Evolutionary conservation across 2,113 vertebrate genomes (phyloP), one percentile per base, ranked within the genome.

Genomic region (Climacteris rufus): DNA sequence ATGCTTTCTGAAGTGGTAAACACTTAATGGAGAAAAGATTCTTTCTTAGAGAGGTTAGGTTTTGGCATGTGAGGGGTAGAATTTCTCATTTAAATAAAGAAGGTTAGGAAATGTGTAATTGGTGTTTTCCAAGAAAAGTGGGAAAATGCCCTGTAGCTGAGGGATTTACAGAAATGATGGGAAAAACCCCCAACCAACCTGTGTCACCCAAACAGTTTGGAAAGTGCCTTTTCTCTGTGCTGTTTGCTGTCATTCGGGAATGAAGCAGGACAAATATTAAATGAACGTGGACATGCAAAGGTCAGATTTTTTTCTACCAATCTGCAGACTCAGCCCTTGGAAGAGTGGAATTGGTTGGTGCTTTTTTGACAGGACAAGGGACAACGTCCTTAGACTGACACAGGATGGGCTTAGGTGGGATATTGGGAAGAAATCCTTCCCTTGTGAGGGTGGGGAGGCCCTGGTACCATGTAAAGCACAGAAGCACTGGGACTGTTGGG

Each of bases 131-230:
- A 33, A 9, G 14, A 74, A 52, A 37, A 50, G 23, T 7, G 5
- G 39, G 22, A 30, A 66, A 53, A 39, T 57, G 4, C 10, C 10
- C 11, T 7, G 4, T 19, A 44, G 25, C 7, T 57, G 18, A 56
- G 77, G 40, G 66, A 70, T 8, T 70, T 28, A 16, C 1, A 78
- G 56, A 65, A 77, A n/a, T 28, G 1, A 52, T 10, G 28, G 7
- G 6, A 44, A n/a, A 74, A 23, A 15, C 0, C 3, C 6, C 21
- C 12, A 47, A 42, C 15, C 3, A 70, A 40, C 0, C 27, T 17
- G 2, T 15, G 33, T 31, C 45, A 44, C 23, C 49, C 8, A 39
- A 23, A 39, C 3, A 6, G 6, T 20, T 81, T 72, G 11, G 3
- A 56, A 87, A 47, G 10, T 9, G 10, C 23, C 12, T 80, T 47